phyloP scores from a whole-genome alignment of 1,140 invertebrate species.

The Polypedilum pembai region DNA sequence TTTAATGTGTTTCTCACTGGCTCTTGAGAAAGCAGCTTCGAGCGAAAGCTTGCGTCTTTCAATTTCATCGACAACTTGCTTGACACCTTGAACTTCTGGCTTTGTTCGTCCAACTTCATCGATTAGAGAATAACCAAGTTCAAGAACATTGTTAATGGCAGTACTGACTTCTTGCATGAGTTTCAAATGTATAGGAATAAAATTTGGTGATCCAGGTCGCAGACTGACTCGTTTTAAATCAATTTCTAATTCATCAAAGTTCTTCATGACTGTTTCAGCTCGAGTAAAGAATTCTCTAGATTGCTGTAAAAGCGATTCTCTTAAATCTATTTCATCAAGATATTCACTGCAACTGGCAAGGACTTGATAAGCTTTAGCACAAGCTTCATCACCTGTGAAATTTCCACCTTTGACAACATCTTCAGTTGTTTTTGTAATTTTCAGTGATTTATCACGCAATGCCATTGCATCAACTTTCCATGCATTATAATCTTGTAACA shows the following conservation, averaged over 20 bases:
- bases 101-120: slow-evolving; percentile 58
- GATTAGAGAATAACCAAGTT: slow-evolving; percentile 65
- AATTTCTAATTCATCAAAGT: slow-evolving; percentile 69
- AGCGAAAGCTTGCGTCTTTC: slow-evolving; percentile 64
- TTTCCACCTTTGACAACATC: slow-evolving; percentile 61
- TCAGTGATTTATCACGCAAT: slow-evolving; percentile 66
- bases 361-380: slow-evolving; percentile 59
- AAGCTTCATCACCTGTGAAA: slow-evolving; percentile 61
- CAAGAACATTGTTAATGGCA: slow-evolving; percentile 49
- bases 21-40: slow-evolving; percentile 57
- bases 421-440: slow-evolving; percentile 71
- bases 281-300: slow-evolving; percentile 67
- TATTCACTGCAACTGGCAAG: slow-evolving; percentile 68
- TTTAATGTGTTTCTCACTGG: slow-evolving; percentile 63
- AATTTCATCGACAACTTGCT: slow-evolving; percentile 60
- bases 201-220: slow-evolving; percentile 53
- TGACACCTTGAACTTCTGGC: slow-evolving; percentile 60
- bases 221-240: slow-evolving; percentile 61
- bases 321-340: slow-evolving; percentile 60
- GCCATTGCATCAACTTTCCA: slow-evolving; percentile 65
- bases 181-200: slow-evolving; percentile 59
- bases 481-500: slow-evolving; percentile 62
- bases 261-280: slow-evolving; percentile 64
- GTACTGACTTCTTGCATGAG: slow-evolving; percentile 53
- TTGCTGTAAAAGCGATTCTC: slow-evolving; percentile 58